Evolutionary conservation across 2,113 vertebrate genomes (phyloP).

Genomic region (Gadus chalcogrammus): DNA sequence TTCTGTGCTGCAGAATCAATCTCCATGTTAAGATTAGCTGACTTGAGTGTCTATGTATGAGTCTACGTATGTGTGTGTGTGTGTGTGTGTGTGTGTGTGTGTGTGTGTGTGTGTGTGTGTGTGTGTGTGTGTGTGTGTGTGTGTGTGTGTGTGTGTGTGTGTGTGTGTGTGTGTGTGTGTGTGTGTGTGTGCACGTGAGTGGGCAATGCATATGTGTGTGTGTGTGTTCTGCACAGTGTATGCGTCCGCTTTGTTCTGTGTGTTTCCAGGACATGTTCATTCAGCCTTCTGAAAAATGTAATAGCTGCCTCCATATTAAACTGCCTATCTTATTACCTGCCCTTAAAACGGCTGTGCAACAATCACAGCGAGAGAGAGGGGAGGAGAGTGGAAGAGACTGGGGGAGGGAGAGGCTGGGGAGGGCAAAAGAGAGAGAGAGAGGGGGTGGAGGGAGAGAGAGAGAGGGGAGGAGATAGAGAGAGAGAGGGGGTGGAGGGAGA

Average conservation of each 20-base stretch:
- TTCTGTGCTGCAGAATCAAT: conserved; percentile 42
- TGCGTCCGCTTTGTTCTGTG: conserved; percentile 4
- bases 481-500: too few species aligned
- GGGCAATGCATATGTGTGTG: conserved; percentile 4
- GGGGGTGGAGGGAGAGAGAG: too few species aligned
- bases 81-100: too few species aligned
- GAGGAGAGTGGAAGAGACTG: too few species aligned
- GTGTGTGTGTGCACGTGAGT: conserved; percentile 1
- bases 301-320: conserved; percentile 40
- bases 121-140: too few species aligned
- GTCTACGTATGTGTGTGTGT: not conserved
- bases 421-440: too few species aligned
- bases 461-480: too few species aligned
- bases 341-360: conserved; percentile 41
- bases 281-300: conserved; percentile 48
- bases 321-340: conserved; percentile 38
- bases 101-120: too few species aligned
- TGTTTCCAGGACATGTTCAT: conserved; percentile 40
- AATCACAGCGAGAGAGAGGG: conserved; percentile 35
- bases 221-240: not conserved
- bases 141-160: conserved; percentile 1
- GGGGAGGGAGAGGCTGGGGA: too few species aligned
- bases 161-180: conserved; percentile 3
- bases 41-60: conserved; percentile 9
- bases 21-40: conserved; percentile 31